Evolutionary conservation across 2,113 vertebrate genomes (phyloP), one percentile per base, ranked within the genome.

Genomic region (Ovis canadensis): DNA sequence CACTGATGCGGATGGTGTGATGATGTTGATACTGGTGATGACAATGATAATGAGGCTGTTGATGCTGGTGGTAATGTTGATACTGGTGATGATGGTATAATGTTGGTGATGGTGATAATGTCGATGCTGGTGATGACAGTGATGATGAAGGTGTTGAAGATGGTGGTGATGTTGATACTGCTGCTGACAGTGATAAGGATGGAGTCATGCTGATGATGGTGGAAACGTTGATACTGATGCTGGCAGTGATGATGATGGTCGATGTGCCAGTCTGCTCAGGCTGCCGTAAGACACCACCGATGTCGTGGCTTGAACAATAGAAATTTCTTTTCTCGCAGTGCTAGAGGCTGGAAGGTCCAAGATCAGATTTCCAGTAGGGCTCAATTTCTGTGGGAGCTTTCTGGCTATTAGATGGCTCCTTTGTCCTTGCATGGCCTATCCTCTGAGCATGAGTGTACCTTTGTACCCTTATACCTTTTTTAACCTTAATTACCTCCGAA

Each of bases 1-100:
- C 13, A 27, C 25, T 59, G 60, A 7, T 33, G 29, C 0, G 1
- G 31, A 13, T 60, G 59, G 2, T 27, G 8, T 57, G 23, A 1
- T 62, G 7, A 16, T 33, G 31, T 7, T 64, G 60, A 33, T 17
- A 6, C 60, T 33, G 15, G 3, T 33, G 62, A 64, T 33, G 60
- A 64, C 10, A 5, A 5, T 12, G 25, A 57, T 57, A 4, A 4
- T 25, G 55, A 57, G 7, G 55, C 55, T 60, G 10, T 15, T 64
- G 60, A 3, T 16, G 13, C 14, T 33, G 60, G 15, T 67, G 33
- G 0, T 67, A 4, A 4, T 4, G 7, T 17, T 64, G 31, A 9
- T 2, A n/a, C 33, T 64, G 7, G 4, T 17, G 62, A 64, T 62
- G 29, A 31, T 15, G 14, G 1, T 25, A 57, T 11, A 3, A 12